phyloP scores from a whole-genome alignment of 2,888 invertebrate genomes.

The Agonopterix arenella region DNA sequence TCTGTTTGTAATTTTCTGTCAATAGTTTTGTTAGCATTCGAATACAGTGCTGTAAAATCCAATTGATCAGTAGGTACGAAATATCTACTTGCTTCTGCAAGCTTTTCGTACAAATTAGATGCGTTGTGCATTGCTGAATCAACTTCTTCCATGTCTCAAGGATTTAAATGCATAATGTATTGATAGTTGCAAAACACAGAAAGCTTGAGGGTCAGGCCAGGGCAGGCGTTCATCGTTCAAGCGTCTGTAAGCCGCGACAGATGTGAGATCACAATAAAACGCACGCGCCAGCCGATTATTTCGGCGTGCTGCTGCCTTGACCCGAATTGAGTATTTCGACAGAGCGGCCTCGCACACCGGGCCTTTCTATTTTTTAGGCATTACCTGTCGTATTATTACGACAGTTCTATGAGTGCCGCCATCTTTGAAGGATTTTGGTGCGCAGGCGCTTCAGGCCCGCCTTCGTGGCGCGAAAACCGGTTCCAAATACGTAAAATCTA shows the following conservation, averaged over 20 bases:
- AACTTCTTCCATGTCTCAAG: no score
- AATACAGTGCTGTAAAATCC: no score
- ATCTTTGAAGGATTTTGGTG: conserved; percentile 62
- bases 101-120: no score
- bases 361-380: conserved; percentile 77
- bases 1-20: no score
- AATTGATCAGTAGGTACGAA: no score
- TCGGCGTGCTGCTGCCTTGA: conserved; percentile 75
- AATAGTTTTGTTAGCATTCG: no score
- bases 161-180: no score
- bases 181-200: background rate
- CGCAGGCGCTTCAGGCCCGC: conserved; percentile 41
- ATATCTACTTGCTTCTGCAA: no score
- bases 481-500: conserved; percentile 33
- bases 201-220: background rate
- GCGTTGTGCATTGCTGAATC: no score
- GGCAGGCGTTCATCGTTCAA: no score
- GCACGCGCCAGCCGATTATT: conserved; percentile 71
- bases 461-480: conserved; percentile 33
- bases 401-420: conserved; percentile 63
- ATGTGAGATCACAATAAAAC: conserved; percentile 75
- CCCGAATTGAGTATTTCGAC: conserved; percentile 74
- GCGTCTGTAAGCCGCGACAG: conserved; percentile 44
- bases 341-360: conserved; percentile 74
- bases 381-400: conserved; percentile 76